Evolutionary conservation across 2,113 vertebrate species (phyloP).

Genomic region (Danionella cerebrum): DNA sequence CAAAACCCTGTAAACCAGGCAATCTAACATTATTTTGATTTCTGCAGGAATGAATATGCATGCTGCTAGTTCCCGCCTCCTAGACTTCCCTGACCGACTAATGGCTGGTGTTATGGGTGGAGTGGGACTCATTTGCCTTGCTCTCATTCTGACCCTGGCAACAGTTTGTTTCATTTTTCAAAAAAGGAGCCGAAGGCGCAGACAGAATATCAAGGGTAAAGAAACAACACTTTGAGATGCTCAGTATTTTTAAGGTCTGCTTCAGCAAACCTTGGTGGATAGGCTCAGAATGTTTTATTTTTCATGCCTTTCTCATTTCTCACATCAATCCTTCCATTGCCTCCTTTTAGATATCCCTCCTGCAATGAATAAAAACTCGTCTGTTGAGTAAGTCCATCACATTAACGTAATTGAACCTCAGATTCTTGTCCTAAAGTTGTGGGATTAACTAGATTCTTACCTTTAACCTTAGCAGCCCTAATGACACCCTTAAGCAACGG

Average conservation of each 20-base stretch:
- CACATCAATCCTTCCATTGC: slow-evolving; percentile 15
- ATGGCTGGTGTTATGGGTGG: slow-evolving; percentile 78
- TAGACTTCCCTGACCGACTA: slow-evolving; percentile 71
- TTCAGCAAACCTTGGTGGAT: too few relatives aligned
- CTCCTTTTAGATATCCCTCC: slow-evolving; percentile 51
- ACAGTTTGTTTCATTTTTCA: slow-evolving; percentile 75
- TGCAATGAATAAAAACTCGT: slow-evolving; percentile 53
- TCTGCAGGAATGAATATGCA: slow-evolving; percentile 74
- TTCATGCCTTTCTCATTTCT: background rate
- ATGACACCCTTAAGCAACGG: slow-evolving; percentile 80
- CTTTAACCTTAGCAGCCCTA: slow-evolving; percentile 65
- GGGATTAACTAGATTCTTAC: background rate
- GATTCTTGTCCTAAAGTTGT: background rate
- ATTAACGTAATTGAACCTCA: slow-evolving; percentile 25
- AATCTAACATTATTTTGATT: background rate
- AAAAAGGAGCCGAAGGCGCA: slow-evolving; percentile 51
- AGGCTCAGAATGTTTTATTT: too few relatives aligned
- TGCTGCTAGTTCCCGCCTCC: slow-evolving; percentile 69
- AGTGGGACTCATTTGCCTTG: slow-evolving; percentile 76
- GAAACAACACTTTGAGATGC: background rate
- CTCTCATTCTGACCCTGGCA: slow-evolving; percentile 72
- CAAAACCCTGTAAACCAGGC: background rate
- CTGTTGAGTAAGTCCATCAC: slow-evolving; percentile 60
- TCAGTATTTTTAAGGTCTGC: background rate
- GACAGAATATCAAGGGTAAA: slow-evolving; percentile 54